phyloP scores from a whole-genome alignment of 1,140 invertebrate species.

The Drosophila azteca region DNA sequence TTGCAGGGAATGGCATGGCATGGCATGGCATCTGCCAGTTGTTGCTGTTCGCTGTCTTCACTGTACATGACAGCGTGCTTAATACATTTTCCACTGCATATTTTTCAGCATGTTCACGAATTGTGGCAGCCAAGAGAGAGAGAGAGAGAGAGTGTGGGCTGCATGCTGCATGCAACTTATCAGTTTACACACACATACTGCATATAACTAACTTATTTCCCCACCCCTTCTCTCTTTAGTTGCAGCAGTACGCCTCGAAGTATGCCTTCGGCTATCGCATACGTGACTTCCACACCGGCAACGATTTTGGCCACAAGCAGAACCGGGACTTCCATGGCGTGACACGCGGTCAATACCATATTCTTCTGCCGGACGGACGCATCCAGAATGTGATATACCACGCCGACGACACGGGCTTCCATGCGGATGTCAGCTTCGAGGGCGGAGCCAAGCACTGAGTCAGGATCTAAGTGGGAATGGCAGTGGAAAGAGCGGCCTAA shows the following conservation, averaged over 20 bases:
- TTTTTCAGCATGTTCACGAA: constrained; percentile 63
- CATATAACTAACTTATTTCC: constrained; percentile 41
- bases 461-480: not conserved
- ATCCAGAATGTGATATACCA: constrained; percentile 91
- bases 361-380: constrained; percentile 90
- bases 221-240: constrained; percentile 80
- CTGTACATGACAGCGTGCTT: constrained; percentile 72
- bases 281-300: constrained; percentile 87
- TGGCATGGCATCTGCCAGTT: constrained; percentile 23
- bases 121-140: too few relatives aligned
- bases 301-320: constrained; percentile 90
- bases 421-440: constrained; percentile 88
- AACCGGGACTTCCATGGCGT: constrained; percentile 86
- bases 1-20: constrained; percentile 6
- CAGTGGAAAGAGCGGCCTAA: constrained; percentile 8
- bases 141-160: too few relatives aligned
- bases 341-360: constrained; percentile 90
- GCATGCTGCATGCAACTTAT: constrained; percentile 47
- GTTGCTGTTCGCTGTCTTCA: constrained; percentile 45
- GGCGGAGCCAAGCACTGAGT: constrained; percentile 61
- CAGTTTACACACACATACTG: constrained; percentile 29
- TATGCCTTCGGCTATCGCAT: constrained; percentile 91
- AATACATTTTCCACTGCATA: constrained; percentile 68
- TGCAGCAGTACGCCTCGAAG: constrained; percentile 88
- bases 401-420: constrained; percentile 90